phyloP scores from a whole-genome alignment of 2,888 invertebrate genomes.

The Microctonus hyperodae region DNA sequence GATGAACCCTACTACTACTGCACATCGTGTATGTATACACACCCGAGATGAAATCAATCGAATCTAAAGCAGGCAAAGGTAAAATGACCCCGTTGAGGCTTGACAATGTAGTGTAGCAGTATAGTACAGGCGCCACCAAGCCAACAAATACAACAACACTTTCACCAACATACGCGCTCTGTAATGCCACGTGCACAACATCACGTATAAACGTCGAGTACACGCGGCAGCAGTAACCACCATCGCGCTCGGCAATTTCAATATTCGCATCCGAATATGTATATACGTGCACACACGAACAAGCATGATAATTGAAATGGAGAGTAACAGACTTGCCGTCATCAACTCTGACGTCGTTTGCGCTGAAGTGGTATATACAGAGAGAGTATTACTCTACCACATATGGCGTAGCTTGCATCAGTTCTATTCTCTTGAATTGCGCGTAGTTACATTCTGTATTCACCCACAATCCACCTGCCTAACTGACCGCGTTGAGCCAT shows the following conservation, averaged over 20 bases:
- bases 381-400: conserved; percentile 4
- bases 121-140: not conserved
- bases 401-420: not conserved
- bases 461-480: not conserved
- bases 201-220: conserved; percentile 49
- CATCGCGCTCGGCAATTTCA: conserved; percentile 18
- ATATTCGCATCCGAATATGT: not conserved
- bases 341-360: conserved; percentile 20
- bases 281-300: conserved; percentile 4
- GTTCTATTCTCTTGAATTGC: conserved; percentile 13
- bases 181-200: conserved; percentile 43
- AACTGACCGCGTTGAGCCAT: conserved; percentile 5
- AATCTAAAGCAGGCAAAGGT: not conserved
- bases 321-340: conserved; percentile 12
- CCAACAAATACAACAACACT: not conserved
- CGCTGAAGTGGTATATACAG: not conserved
- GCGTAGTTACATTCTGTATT: not conserved
- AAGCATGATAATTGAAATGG: conserved; percentile 3
- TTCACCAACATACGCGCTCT: not conserved
- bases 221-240: conserved; percentile 33
- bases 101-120: not conserved
- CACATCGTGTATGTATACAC: no score
- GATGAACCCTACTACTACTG: not conserved
- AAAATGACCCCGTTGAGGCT: not conserved
- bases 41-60: not conserved